A percentile compares a stretch with the other conserved stretches of the same genome.
Conservation (phyloP, 1,140 invertebrate species). For the Drosophila subpulchrella region DNA sequence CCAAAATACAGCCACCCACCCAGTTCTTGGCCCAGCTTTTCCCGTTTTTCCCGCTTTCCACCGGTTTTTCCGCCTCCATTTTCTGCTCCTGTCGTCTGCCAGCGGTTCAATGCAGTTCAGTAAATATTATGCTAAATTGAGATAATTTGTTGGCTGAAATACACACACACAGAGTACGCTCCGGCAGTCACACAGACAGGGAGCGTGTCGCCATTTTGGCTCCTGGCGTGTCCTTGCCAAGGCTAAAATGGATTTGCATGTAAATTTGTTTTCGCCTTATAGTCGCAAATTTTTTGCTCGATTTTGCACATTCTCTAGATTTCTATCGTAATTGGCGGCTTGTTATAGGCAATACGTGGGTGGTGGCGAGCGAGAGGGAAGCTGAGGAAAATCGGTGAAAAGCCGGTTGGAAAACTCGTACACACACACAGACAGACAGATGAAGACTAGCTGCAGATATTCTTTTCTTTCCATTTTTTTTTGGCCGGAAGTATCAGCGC, state of each 20-base stretch:
- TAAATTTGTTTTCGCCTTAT: conserved; percentile 79
- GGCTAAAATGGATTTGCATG: conserved; percentile 69
- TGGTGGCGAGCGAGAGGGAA: background rate
- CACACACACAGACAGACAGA: conserved; percentile 1
- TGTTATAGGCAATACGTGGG: conserved; percentile 48
- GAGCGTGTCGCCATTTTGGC: conserved; percentile 58
- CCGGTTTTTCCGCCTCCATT: background rate
- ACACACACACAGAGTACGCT: conserved; percentile 18
- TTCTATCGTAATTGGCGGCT: conserved; percentile 80
- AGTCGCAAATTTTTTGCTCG: conserved; percentile 75
- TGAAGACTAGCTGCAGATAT: conserved; percentile 20
- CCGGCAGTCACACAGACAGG: conserved; percentile 4
- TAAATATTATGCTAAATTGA: conserved; percentile 83
- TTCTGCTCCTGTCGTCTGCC: conserved; percentile 21
- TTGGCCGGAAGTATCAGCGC: conserved; percentile 26
- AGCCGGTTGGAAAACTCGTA: background rate
- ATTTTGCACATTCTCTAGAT: conserved; percentile 81
- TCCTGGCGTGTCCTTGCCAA: conserved; percentile 48
- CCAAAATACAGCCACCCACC: background rate
- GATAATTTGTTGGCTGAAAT: conserved; percentile 74
- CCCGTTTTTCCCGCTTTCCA: background rate
- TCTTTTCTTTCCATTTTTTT: background rate
- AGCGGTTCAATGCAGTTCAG: conserved; percentile 78
- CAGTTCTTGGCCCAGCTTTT: background rate
- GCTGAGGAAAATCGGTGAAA: background rate